Base-by-base conservation (phyloP, 2,888 invertebrate genomes). In the Platypus cylindrus region DNA sequence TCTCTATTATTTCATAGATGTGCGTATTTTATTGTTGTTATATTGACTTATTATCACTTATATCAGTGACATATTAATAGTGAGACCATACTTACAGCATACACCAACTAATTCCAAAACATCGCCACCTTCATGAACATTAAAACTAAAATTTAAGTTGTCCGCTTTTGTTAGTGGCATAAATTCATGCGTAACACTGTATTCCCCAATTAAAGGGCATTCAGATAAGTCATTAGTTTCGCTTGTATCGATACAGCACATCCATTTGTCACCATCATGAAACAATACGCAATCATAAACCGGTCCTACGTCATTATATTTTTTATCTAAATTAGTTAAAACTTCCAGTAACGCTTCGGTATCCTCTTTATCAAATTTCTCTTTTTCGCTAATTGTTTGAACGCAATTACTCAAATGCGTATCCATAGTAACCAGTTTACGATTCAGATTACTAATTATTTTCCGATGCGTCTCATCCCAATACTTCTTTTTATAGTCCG, bases 251-350 rank as follows among this genome's bases (percentile, higher is more conserved):
- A 91, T 71, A 54, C 85, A 85, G 8, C 82, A 84, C 54, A 78
- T 75, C 94, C 94, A 97, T 17, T 80, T 74, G 15, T 68, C 65
- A n/a, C 93, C 93, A 64, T 95, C 91, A 54, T 90, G 73, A 62
- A 89, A 97, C 17, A 95, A 72, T 32, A 98, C 71, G 64, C 93
- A 90, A 62, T 98, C 98, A 58, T 83, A 91, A 3, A 85, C 76
- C 2, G 89, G 89, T 12, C 94, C 95, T 5, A 77, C 61, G 55
- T 95, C 93, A 35, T 64, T 67, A 59, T 78, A 90, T 55, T 90
- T 86, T 58, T 94, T 95, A 45, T 97, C 94, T 30, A 80, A 68
- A 40, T 65, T 69, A 48, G 75, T 81, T 37, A 97, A 66, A 38
- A 83, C 69, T 50, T 97, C 95, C 32, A 93, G 66, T 50, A 79